These are phyloP conservation scores for Brachionus angularis DNA, from an alignment of 1,140 invertebrate species.

Conservation along the genomic window DNA sequence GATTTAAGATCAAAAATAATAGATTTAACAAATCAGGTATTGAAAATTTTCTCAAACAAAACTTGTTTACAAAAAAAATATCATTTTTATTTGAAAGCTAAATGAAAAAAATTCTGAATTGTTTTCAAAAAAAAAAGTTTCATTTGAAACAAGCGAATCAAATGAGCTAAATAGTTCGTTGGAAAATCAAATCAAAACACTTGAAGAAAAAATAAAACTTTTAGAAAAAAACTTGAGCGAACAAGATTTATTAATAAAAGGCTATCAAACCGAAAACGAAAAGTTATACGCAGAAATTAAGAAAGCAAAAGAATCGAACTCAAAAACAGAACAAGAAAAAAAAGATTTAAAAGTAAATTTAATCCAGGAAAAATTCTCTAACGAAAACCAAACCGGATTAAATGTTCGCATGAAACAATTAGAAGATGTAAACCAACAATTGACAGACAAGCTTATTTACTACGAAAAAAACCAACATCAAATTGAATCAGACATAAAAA, in stretches of 20 bases:
- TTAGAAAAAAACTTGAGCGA: background rate
- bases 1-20: conserved; percentile 5
- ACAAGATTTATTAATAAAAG: conserved; percentile 22
- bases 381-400: background rate
- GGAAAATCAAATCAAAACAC: background rate
- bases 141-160: background rate
- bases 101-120: conserved; percentile 24
- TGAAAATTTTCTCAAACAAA: background rate
- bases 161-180: no score
- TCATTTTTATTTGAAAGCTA: background rate
- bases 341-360: background rate
- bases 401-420: background rate
- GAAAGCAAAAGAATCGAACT: conserved; percentile 5
- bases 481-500: conserved; percentile 23
- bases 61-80: background rate
- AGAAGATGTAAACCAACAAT: background rate
- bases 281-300: conserved; percentile 6
- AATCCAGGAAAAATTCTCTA: background rate
- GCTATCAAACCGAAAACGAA: conserved; percentile 18
- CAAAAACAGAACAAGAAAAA: background rate
- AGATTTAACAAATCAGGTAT: conserved; percentile 22
- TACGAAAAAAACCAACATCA: conserved; percentile 34
- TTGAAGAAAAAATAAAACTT: background rate
- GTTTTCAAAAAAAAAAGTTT: conserved; percentile 8
- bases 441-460: background rate